phyloP scores from a whole-genome alignment of 1,140 invertebrate species.

The Drosophila lowei region DNA sequence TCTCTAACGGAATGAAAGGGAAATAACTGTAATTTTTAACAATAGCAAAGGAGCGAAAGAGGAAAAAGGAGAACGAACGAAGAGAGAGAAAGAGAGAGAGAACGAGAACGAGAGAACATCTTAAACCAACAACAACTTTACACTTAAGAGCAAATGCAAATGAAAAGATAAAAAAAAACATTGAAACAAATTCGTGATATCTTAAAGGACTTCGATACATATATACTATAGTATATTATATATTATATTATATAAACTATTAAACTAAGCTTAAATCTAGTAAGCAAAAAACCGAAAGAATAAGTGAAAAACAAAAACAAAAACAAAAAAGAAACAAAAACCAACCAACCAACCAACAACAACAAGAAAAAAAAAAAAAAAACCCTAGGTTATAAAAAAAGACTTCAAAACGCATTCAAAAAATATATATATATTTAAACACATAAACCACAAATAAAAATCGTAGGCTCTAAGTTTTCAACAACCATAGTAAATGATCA shows the following conservation, averaged over 20 bases:
- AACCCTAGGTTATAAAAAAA: constrained; percentile 81
- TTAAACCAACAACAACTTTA: constrained; percentile 72
- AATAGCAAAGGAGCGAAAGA: constrained; percentile 38
- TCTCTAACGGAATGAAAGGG: constrained; percentile 67
- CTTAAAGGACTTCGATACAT: constrained; percentile 84
- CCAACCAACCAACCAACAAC: constrained; percentile 39
- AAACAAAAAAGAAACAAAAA: constrained; percentile 45
- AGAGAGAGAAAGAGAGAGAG: constrained; percentile 20
- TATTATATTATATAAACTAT: constrained; percentile 76
- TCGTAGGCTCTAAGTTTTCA: constrained; percentile 65
- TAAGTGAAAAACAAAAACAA: constrained; percentile 38
- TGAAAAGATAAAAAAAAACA: constrained; percentile 83
- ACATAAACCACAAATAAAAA: constrained; percentile 49
- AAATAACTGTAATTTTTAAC: constrained; percentile 70
- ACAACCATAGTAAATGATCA: constrained; percentile 64
- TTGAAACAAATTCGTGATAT: constrained; percentile 84
- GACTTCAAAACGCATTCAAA: constrained; percentile 78
- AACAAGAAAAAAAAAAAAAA: constrained; percentile 55
- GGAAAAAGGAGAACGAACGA: background rate
- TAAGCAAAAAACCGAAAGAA: constrained; percentile 55
- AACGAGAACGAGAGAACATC: constrained; percentile 42
- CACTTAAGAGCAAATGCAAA: constrained; percentile 81
- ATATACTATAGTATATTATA: constrained; percentile 83
- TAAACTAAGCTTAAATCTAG: constrained; percentile 74
- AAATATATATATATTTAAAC: constrained; percentile 62